Percentiles rank a stretch among this genome's conserved stretches.
phyloP scores from a whole-genome alignment of 2,113 vertebrate genomes.

The Salminus brasiliensis region DNA sequence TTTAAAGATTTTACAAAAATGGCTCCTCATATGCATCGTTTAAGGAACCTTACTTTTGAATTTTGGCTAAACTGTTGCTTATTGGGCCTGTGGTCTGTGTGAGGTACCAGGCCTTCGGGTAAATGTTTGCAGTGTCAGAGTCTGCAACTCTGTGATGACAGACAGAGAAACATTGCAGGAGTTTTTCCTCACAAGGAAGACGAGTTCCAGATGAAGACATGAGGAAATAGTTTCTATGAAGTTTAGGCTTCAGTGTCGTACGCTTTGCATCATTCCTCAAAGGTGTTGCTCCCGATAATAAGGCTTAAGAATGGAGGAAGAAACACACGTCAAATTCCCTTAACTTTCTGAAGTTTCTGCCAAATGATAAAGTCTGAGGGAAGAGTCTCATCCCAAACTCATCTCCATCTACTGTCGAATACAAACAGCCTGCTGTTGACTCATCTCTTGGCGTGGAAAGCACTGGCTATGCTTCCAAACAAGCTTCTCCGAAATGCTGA shows the following conservation, averaged over 20 bases:
- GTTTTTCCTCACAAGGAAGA: not conserved
- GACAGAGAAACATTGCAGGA: not conserved
- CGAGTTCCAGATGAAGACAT: not conserved
- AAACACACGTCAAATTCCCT: not conserved
- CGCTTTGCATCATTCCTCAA: not conserved
- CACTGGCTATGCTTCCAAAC: not conserved
- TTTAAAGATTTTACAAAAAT: too few species aligned
- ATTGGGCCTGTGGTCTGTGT: too few species aligned
- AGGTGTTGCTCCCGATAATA: not conserved
- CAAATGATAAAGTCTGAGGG: not conserved
- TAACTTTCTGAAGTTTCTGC: not conserved
- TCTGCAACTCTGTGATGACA: not conserved
- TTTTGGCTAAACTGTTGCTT: too few species aligned
- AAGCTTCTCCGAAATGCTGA: not conserved
- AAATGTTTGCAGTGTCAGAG: not conserved
- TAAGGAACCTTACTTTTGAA: too few species aligned
- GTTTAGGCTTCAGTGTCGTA: not conserved
- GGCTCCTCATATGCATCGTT: too few species aligned
- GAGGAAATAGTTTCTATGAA: slow-evolving; percentile 8
- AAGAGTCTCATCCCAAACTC: not conserved
- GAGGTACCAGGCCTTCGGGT: too few species aligned
- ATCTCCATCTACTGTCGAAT: slow-evolving; percentile 15
- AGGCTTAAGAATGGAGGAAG: not conserved
- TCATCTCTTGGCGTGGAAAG: not conserved
- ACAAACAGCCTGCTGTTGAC: slow-evolving; percentile 18